These are phyloP conservation scores for Drosophila pectinifera DNA, from an alignment of 1,140 invertebrate genomes.

Conservation along the genomic window DNA sequence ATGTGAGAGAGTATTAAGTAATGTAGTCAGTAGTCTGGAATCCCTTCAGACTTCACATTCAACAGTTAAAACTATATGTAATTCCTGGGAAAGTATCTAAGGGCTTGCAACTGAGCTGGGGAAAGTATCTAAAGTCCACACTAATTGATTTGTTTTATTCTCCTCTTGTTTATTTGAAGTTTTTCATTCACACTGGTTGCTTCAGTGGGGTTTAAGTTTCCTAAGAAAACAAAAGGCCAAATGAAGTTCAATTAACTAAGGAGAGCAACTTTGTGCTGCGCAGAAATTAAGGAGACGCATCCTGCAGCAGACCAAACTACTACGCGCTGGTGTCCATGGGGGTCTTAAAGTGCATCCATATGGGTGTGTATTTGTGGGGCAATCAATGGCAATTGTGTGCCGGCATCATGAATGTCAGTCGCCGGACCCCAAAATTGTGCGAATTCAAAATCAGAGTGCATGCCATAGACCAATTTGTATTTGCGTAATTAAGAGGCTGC, in stretches of 20 bases:
- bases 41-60: neutral
- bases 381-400: slow-evolving; percentile 73
- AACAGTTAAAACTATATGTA: neutral
- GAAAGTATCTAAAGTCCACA: neutral
- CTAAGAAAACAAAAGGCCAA: neutral
- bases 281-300: neutral
- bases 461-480: slow-evolving; percentile 68
- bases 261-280: slow-evolving; percentile 4
- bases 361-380: slow-evolving; percentile 4
- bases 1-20: neutral
- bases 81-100: neutral
- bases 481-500: slow-evolving; percentile 69
- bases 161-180: slow-evolving; percentile 16
- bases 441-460: slow-evolving; percentile 57
- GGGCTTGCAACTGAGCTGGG: neutral
- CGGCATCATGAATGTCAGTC: slow-evolving; percentile 49
- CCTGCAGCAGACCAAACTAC: slow-evolving; percentile 57
- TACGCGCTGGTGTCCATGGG: slow-evolving; percentile 43
- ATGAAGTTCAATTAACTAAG: slow-evolving; percentile 3
- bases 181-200: slow-evolving; percentile 10
- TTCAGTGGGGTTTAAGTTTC: slow-evolving; percentile 22
- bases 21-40: too few relatives aligned
- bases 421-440: slow-evolving; percentile 35
- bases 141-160: slow-evolving; percentile 10
- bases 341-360: slow-evolving; percentile 17